A percentile compares a stretch with the other conserved stretches of the same genome.
phyloP scores from a whole-genome alignment of 2,888 invertebrate species.

The Lasioglossum malachurum region DNA sequence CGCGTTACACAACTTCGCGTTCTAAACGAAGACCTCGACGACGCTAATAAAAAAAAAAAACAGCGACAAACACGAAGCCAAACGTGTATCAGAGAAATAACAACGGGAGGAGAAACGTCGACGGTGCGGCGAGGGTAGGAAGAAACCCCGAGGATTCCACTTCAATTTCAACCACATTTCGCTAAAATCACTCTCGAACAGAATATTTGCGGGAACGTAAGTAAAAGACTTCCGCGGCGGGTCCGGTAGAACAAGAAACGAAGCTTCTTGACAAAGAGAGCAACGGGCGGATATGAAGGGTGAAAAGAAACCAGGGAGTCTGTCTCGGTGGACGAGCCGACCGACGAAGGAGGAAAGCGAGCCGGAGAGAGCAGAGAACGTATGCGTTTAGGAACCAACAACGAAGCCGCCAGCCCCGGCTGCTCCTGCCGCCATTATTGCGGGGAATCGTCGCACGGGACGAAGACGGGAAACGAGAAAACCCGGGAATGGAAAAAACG shows the following conservation, averaged over 20 bases:
- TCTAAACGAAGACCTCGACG: background rate
- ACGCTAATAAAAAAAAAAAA: background rate
- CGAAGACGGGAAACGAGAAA: constrained; percentile 53
- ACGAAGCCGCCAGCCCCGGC: background rate
- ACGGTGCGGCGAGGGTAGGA: background rate
- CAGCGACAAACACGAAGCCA: background rate
- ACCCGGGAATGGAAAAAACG: constrained; percentile 4
- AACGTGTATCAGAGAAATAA: background rate
- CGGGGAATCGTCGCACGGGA: constrained; percentile 34
- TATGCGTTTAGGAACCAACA: constrained; percentile 26
- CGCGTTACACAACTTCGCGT: background rate
- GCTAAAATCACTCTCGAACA: constrained; percentile 15
- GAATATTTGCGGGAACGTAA: constrained; percentile 8
- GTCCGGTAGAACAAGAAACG: constrained; percentile 21
- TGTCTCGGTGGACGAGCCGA: constrained; percentile 11
- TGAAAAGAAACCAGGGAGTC: constrained; percentile 4
- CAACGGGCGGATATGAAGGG: background rate
- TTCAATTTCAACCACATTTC: constrained; percentile 18
- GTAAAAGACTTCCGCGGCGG: constrained; percentile 16
- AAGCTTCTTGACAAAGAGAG: constrained; percentile 2
- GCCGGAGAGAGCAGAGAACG: background rate
- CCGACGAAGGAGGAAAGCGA: background rate
- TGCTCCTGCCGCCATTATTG: constrained; percentile 29
- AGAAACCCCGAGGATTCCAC: constrained; percentile 4
- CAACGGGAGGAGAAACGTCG: no score